A percentile compares a stretch with the other conserved stretches of the same genome.
Conservation (phyloP, 2,888 invertebrate genomes). For the Cheilosia vernalis region DNA sequence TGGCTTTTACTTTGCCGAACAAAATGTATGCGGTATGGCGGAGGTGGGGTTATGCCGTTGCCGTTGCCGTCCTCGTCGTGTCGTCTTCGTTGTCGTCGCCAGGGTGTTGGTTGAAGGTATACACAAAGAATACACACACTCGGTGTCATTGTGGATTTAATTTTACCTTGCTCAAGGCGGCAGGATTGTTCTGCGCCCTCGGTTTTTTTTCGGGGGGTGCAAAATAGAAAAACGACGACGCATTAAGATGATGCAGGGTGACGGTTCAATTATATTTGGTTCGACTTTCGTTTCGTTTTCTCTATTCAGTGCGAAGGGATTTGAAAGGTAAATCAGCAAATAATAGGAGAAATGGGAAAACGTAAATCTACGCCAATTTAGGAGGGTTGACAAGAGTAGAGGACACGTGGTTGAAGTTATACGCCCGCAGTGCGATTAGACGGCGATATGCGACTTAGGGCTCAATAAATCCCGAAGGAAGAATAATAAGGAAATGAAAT, state of each 20-base stretch:
- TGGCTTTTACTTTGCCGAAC: slow-evolving; percentile 43
- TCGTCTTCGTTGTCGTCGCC: too few species aligned
- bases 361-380: slow-evolving; percentile 36
- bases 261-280: slow-evolving; percentile 71
- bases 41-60: background rate
- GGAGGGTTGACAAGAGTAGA: background rate
- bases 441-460: slow-evolving; percentile 4
- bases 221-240: slow-evolving; percentile 15
- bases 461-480: too few species aligned
- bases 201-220: background rate
- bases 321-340: slow-evolving; percentile 48
- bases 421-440: slow-evolving; percentile 6
- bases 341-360: slow-evolving; percentile 36
- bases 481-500: too few species aligned
- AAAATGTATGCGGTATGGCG: background rate
- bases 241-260: slow-evolving; percentile 61
- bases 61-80: too few species aligned
- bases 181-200: slow-evolving; percentile 43
- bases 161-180: slow-evolving; percentile 68
- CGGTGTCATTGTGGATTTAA: slow-evolving; percentile 68
- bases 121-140: slow-evolving; percentile 36
- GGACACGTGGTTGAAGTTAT: slow-evolving; percentile 49
- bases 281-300: slow-evolving; percentile 10
- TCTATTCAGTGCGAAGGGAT: background rate
- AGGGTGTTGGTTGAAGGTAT: background rate